phyloP scores from a whole-genome alignment of 2,888 invertebrate genomes.

The Hecatera dysodea region DNA sequence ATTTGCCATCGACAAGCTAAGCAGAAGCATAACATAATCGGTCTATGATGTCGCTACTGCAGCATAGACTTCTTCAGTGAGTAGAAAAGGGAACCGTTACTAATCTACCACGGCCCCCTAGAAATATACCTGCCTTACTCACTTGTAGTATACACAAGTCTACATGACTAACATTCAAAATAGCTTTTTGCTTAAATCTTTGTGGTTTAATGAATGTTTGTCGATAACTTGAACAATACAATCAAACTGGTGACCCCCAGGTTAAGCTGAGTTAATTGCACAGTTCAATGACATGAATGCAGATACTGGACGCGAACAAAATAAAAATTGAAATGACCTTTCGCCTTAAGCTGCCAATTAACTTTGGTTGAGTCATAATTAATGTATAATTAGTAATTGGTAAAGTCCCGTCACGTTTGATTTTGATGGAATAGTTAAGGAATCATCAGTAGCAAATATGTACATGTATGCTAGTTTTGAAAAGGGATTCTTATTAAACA shows the following conservation, averaged over 20 bases:
- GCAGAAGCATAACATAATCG: too few relatives aligned
- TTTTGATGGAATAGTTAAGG: neutral
- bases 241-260: conserved; percentile 4
- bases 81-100: neutral
- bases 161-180: neutral
- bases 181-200: neutral
- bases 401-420: neutral
- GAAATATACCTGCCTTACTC: too few relatives aligned
- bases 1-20: too few relatives aligned
- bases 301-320: conserved; percentile 8
- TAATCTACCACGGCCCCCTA: too few relatives aligned
- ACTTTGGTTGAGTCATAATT: neutral
- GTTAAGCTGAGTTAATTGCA: conserved; percentile 13
- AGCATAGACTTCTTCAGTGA: neutral
- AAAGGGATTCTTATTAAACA: neutral
- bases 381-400: neutral
- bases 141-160: neutral
- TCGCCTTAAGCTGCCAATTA: neutral
- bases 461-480: neutral
- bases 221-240: conserved; percentile 5
- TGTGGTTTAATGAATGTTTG: neutral
- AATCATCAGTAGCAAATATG: neutral
- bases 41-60: neutral
- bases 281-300: conserved; percentile 12
- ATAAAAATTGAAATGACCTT: conserved; percentile 15